phyloP scores from a whole-genome alignment of 2,888 invertebrate species.

The Drosophila incognita region DNA sequence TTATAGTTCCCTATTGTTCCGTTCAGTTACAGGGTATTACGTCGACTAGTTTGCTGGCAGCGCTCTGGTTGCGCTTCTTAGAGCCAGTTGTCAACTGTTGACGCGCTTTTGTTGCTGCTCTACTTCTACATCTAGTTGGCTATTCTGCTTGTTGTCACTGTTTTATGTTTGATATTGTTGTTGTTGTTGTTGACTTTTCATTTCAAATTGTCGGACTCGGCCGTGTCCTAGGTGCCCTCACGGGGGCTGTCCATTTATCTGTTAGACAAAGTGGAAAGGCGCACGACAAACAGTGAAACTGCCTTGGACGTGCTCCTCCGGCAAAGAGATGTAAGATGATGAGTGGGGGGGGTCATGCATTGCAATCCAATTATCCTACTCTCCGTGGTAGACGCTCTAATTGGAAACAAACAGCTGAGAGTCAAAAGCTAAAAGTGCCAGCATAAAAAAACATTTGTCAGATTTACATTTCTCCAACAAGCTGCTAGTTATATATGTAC shows the following conservation, averaged over 20 bases:
- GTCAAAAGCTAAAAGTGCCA: conserved; percentile 64
- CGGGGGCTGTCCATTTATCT: conserved; percentile 74
- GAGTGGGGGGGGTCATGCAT: conserved; percentile 51
- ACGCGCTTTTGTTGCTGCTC: conserved; percentile 61
- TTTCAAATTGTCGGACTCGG: conserved; percentile 26
- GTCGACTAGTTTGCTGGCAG: background rate
- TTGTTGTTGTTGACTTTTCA: conserved; percentile 61
- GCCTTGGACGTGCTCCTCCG: conserved; percentile 48
- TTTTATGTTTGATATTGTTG: conserved; percentile 11
- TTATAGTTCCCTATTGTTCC: too few relatives aligned
- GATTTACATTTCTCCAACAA: conserved; percentile 73
- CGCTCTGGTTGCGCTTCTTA: conserved; percentile 6
- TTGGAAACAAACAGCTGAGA: conserved; percentile 77
- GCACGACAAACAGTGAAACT: conserved; percentile 42
- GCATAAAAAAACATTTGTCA: conserved; percentile 55
- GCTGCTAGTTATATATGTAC: conserved; percentile 33
- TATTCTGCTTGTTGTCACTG: conserved; percentile 20
- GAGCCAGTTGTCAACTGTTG: conserved; percentile 75
- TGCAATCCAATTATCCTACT: conserved; percentile 79
- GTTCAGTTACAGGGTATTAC: conserved; percentile 20
- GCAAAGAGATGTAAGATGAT: background rate
- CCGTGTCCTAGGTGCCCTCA: conserved; percentile 24
- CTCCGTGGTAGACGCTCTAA: conserved; percentile 68
- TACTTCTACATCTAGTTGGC: conserved; percentile 29
- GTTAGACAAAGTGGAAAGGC: conserved; percentile 60